phyloP scores from a whole-genome alignment of 2,797 vertebrate genomes.

The Sebastes diploproa region DNA sequence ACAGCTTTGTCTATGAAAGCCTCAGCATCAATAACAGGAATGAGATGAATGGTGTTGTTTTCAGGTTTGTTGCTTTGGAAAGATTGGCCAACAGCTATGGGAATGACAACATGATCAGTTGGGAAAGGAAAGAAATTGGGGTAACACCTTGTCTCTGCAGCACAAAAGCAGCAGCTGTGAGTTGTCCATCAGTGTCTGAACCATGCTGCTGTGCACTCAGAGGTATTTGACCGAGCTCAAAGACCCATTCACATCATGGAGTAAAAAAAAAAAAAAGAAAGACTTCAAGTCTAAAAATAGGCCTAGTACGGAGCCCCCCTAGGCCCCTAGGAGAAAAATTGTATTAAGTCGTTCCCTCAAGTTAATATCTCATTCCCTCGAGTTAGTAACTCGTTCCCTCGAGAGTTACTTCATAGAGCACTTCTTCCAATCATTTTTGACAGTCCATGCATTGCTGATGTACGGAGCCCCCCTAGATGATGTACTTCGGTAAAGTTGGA shows the following conservation, averaged over 20 bases:
- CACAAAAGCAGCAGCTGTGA: conserved; percentile 22
- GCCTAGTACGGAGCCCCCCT: no score
- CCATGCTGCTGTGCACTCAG: background rate
- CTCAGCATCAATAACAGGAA: background rate
- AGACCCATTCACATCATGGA: background rate
- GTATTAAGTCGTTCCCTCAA: no score
- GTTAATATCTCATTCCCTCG: no score
- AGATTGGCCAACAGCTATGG: background rate
- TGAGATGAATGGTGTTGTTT: background rate
- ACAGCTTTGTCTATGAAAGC: background rate
- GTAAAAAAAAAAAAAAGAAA: background rate
- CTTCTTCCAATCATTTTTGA: no score
- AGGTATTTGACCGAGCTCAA: background rate
- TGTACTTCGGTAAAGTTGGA: no score
- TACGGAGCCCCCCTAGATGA: no score
- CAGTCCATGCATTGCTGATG: no score
- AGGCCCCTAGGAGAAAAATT: no score
- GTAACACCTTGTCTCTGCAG: background rate
- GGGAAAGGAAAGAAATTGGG: background rate
- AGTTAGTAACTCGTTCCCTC: no score
- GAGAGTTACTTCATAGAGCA: no score
- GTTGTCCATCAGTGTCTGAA: conserved; percentile 19
- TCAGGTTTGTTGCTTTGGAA: background rate
- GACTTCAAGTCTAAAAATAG: background rate
- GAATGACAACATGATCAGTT: background rate